phyloP scores from a whole-genome alignment of 1,140 invertebrate species.

The Meteorus sp. region DNA sequence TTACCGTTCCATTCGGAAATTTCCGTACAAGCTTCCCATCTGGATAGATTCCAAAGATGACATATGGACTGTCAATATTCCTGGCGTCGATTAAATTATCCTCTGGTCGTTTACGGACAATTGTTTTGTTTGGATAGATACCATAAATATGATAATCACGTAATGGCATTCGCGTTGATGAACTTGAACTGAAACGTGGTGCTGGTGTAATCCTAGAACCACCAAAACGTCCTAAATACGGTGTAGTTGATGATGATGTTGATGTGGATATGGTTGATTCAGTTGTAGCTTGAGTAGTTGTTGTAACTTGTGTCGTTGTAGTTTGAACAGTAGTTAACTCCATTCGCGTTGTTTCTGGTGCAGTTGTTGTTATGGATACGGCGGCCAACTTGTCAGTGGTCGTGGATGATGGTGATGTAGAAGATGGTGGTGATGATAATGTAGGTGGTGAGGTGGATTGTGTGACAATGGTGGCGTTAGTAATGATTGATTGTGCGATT shows the following conservation, averaged over 20 bases:
- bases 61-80: slow-evolving; percentile 69
- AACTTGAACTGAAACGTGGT: slow-evolving; percentile 48
- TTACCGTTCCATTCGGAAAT: slow-evolving; percentile 73
- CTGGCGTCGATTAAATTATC: slow-evolving; percentile 66
- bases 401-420: slow-evolving; percentile 11
- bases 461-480: no score
- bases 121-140: slow-evolving; percentile 73
- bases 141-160: slow-evolving; percentile 72
- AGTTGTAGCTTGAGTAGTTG: slow-evolving; percentile 29
- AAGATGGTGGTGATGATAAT: slow-evolving; percentile 45
- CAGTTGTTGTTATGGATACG: slow-evolving; percentile 36
- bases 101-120: slow-evolving; percentile 71
- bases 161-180: slow-evolving; percentile 57
- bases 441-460: slow-evolving; percentile 55
- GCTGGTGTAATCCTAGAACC: slow-evolving; percentile 47
- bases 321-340: slow-evolving; percentile 36
- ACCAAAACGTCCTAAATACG: slow-evolving; percentile 51
- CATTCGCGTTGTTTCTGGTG: slow-evolving; percentile 41
- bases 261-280: slow-evolving; percentile 38
- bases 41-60: slow-evolving; percentile 72
- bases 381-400: no score
- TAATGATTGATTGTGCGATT: slow-evolving; percentile 8
- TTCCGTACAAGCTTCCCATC: slow-evolving; percentile 74
- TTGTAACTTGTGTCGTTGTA: not conserved
- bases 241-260: slow-evolving; percentile 37